Base-by-base conservation (phyloP, 2,888 invertebrate genomes). In the Ormyrus thymus region DNA sequence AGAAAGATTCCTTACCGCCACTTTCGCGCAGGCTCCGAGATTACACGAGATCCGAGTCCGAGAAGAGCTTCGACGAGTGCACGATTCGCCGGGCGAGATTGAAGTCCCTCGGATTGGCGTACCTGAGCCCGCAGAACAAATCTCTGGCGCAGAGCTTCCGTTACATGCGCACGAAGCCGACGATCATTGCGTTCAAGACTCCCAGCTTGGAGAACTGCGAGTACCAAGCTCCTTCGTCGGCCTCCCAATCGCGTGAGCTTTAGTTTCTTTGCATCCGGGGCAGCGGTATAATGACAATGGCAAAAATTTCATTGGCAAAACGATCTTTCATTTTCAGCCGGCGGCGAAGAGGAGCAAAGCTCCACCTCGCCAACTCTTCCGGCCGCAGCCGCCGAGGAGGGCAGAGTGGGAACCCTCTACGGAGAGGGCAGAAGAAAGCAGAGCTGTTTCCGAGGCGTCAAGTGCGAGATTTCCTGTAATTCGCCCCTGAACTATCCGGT, bases 141-240 rank as follows among this genome's bases (percentile, higher is more conserved):
- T 95, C 95, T 0, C 90, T 96, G 80, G 96, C 96, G 0, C 95
- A 96, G 86, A 95, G 96, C 87, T 97, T 97, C 90, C 92, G 96
- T n/a, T 97, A 97, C 87, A 96, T 97, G 96, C 91, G 97, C 62
- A 94, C 94, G 83, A 97, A 97, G 85, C 97, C 97, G 0, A 95
- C 96, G 0, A 96, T 97, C 82, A 96, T 97, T 68, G 95, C 96
- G 0, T 96, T 96, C 87, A 95, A 96, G 89, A 95, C 96, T 1
- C 97, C 97, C 1, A 95, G 94, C 89, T 89, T 94, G 75, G 95
- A 96, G 82, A 93, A 93, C 84, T 93, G 92, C 84, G 94, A 95
- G 81, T 84, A 85, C 61, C 84, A 86, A 64, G 53, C 82, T 51
- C 78, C 82, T 65, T 69, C 82, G 10, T 92, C 92, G 61, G 92